These are phyloP conservation scores for Chondrosia reniformis DNA, from an alignment of 37 sponge, comb jelly and placozoan species.

Conservation along the genomic window DNA sequence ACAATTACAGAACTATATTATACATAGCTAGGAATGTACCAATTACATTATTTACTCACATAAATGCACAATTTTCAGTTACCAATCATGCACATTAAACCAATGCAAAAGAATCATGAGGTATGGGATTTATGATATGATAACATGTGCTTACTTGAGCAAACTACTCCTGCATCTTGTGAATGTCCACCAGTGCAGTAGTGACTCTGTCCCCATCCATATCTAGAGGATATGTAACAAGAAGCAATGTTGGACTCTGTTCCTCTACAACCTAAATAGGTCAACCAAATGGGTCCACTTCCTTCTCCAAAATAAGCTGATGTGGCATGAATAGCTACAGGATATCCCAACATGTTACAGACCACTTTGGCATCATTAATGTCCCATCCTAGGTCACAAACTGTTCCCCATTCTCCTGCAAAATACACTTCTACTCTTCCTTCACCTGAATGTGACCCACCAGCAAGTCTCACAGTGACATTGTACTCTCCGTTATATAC, in stretches of 20 bases:
- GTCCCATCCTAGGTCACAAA: neutral
- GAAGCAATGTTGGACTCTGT: neutral
- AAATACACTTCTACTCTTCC: neutral
- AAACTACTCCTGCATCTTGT: conserved; percentile 4
- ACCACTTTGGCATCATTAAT: neutral
- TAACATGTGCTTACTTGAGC: no score
- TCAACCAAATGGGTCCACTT: neutral
- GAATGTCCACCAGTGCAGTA: no score
- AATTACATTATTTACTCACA: no score
- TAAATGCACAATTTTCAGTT: no score
- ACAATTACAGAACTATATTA: no score
- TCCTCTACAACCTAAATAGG: neutral
- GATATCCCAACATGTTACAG: neutral
- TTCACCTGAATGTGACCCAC: neutral
- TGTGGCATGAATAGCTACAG: neutral
- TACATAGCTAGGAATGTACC: no score
- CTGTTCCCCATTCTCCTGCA: neutral
- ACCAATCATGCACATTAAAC: no score
- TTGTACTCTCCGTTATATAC: no score
- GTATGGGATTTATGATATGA: no score
- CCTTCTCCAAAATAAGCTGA: neutral
- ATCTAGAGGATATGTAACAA: neutral
- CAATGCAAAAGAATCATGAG: no score
- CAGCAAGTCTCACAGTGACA: no score
- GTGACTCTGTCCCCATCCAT: neutral